Evolutionary conservation across 2,888 invertebrate genomes (phyloP).

Genomic region (Drosophila diplacantha): DNA sequence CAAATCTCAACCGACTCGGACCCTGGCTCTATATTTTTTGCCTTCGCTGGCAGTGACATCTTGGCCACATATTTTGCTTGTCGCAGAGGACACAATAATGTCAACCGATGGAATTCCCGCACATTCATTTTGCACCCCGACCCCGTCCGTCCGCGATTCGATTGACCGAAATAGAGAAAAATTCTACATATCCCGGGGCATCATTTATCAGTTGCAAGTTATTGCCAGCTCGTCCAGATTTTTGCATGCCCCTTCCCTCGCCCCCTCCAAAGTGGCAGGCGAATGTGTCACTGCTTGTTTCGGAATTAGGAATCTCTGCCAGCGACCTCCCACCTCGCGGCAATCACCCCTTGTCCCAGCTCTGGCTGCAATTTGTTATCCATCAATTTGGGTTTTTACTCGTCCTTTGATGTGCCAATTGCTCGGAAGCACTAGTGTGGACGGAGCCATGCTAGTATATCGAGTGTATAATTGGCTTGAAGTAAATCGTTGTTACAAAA

Average conservation of each 20-base stretch:
- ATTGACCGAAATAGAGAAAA: conserved; percentile 76
- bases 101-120: conserved; percentile 70
- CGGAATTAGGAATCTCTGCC: conserved; percentile 40
- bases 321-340: conserved; percentile 3
- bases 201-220: conserved; percentile 70
- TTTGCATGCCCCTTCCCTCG: conserved; percentile 54
- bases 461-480: not conserved
- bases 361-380: conserved; percentile 53
- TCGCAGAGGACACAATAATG: conserved; percentile 72
- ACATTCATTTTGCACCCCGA: conserved; percentile 65
- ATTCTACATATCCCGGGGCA: conserved; percentile 60
- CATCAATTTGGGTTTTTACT: conserved; percentile 48
- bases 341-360: not conserved
- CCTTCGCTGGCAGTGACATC: conserved; percentile 53
- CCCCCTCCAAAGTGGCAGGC: conserved; percentile 31
- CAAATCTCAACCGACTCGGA: conserved; percentile 19
- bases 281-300: conserved; percentile 65
- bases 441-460: not conserved
- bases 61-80: conserved; percentile 74
- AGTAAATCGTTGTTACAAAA: not conserved
- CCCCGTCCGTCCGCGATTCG: conserved; percentile 38
- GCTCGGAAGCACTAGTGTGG: conserved; percentile 2
- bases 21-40: conserved; percentile 11
- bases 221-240: conserved; percentile 68
- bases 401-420: conserved; percentile 19